Evolutionary conservation across 2,888 invertebrate species (phyloP).

Genomic region (Drosophila dives): DNA sequence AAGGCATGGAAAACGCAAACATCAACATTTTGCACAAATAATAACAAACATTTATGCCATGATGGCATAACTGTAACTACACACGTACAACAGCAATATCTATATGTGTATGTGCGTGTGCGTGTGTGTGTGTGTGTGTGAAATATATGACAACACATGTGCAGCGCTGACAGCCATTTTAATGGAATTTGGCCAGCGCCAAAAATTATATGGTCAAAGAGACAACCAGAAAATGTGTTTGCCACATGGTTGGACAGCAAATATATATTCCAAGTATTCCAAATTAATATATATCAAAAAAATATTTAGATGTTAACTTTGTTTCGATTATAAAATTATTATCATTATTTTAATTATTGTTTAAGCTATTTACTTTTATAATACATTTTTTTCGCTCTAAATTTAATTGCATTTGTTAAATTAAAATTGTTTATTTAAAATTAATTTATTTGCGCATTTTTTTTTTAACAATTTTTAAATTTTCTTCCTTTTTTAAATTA

Average conservation of each 20-base stretch:
- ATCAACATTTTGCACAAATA: slow-evolving; percentile 80
- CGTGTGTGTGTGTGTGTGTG: slow-evolving; percentile 27
- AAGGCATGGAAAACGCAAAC: slow-evolving; percentile 76
- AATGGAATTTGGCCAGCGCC: slow-evolving; percentile 72
- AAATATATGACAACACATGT: slow-evolving; percentile 74
- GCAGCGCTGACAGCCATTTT: slow-evolving; percentile 75
- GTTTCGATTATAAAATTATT: background rate
- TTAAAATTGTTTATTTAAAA: background rate
- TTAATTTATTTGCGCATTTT: background rate
- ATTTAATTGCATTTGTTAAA: background rate
- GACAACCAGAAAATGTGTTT: slow-evolving; percentile 47
- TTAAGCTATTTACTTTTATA: background rate
- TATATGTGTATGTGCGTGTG: slow-evolving; percentile 13
- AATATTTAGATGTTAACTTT: slow-evolving; percentile 1
- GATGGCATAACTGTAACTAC: slow-evolving; percentile 61
- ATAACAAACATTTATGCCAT: slow-evolving; percentile 71
- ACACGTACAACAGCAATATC: slow-evolving; percentile 38
- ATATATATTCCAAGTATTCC: slow-evolving; percentile 22
- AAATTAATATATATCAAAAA: slow-evolving; percentile 3
- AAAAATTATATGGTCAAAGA: slow-evolving; percentile 52
- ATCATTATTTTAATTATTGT: background rate
- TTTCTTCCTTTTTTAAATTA: background rate
- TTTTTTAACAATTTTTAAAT: background rate
- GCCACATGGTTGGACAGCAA: slow-evolving; percentile 35
- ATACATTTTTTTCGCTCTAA: background rate